Evolutionary conservation across 2,113 vertebrate species (phyloP), one percentile per base, ranked within the genome.

Genomic region (Eidolon helvum): DNA sequence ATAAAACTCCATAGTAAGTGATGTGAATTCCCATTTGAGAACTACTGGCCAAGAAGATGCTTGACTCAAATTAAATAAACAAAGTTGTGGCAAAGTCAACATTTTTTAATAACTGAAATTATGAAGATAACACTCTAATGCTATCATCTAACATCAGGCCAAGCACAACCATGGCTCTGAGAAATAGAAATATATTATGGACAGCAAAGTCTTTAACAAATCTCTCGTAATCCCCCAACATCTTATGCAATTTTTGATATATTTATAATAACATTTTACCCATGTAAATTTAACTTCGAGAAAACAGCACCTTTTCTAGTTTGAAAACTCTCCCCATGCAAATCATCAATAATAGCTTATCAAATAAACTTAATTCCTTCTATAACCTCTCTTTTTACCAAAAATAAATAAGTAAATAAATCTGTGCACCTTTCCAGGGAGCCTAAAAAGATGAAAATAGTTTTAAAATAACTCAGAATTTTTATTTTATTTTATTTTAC

Each of bases 231-330:
- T 10, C 72, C 65, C 65, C 53, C 38, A 26, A 26, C 38, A 90
- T 1, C 43, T 2, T 53, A 88, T 72, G 40, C 33, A 65, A 53
- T 92, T 85, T 63, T 50, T 82, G 48, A 87, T 90, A 74, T 55
- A 65, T 66, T 85, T 90, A 68, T 90, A 69, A 93, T 82, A 87
- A 45, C 7, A 82, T 90, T 80, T 90, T 78, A 84, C n/a, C 48
- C 14, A 80, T n/a, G 61, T 7, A 80, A 53, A 92, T 68, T 79
- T 75, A 61, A 75, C 66, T 53, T 82, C 55, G 30, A 82, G 59
- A 69, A 93, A 1, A 3, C 35, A 90, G 2, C 22, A 28, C 80
- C n/a, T 84, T 50, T 95, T 88, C 83, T 61, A n/a, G 61, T 86
- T 86, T 84, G 57, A 92, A 66, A 86, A 68, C 18, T 92, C 3